Percentiles rank a stretch among this genome's conserved stretches.
Conservation (phyloP, 1,140 invertebrate species). For the Euglossa dilemma region DNA sequence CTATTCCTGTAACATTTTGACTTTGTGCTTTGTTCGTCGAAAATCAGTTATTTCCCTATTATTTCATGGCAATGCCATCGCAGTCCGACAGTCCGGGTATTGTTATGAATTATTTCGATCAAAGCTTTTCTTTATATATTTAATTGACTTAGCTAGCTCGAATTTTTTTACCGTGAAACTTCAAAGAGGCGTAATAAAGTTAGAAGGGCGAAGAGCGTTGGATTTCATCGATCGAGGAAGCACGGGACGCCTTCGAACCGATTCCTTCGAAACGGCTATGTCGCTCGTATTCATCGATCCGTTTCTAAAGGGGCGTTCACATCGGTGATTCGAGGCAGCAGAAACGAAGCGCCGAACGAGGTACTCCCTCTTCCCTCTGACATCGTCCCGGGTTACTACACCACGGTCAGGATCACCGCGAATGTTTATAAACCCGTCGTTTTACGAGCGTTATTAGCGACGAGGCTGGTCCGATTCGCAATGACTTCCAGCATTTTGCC, state of each 20-base stretch:
- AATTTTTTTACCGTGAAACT: background rate
- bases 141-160: background rate
- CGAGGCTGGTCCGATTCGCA: background rate
- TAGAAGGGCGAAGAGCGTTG: background rate
- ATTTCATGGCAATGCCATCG: too few relatives aligned
- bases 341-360: background rate
- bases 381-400: background rate
- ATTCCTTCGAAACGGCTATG: constrained; percentile 22
- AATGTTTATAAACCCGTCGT: background rate
- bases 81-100: too few relatives aligned
- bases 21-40: too few relatives aligned
- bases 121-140: background rate
- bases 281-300: constrained; percentile 52
- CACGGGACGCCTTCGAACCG: constrained; percentile 15
- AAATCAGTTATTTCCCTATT: too few relatives aligned
- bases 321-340: constrained; percentile 1
- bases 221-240: constrained; percentile 29
- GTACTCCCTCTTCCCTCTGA: background rate
- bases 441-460: constrained; percentile 7
- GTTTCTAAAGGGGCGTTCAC: constrained; percentile 58
- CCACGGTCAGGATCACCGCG: background rate
- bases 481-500: background rate
- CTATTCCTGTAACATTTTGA: too few relatives aligned
- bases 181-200: background rate
- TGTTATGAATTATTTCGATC: background rate